These are phyloP conservation scores for Achroia grisella DNA, from an alignment of 1,140 invertebrate genomes.

Conservation along the genomic window DNA sequence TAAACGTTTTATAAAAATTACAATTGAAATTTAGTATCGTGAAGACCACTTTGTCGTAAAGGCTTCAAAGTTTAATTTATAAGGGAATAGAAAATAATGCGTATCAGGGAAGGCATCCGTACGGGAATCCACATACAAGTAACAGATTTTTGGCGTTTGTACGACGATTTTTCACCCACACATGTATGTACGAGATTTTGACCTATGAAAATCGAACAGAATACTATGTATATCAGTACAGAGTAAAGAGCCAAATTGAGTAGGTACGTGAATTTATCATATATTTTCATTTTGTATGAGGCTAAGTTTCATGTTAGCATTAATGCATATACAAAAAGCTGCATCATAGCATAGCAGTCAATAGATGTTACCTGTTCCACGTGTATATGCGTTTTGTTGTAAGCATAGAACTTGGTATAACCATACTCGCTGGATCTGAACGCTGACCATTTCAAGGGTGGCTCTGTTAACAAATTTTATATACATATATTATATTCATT, in stretches of 20 bases:
- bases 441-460: conserved; percentile 84
- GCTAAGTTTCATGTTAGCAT: not conserved
- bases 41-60: too few relatives aligned
- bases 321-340: not conserved
- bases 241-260: not conserved
- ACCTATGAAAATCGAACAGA: too few relatives aligned
- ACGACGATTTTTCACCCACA: too few relatives aligned
- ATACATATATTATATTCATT: not conserved
- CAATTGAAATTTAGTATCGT: too few relatives aligned
- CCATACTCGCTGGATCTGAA: conserved; percentile 93
- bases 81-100: too few relatives aligned
- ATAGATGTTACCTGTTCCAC: conserved; percentile 83
- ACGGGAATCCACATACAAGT: too few relatives aligned
- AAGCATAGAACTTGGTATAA: conserved; percentile 87
- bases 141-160: too few relatives aligned
- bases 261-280: not conserved
- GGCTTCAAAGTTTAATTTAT: too few relatives aligned
- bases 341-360: not conserved
- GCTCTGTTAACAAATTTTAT: conserved; percentile 20
- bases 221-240: too few relatives aligned
- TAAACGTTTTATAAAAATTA: too few relatives aligned
- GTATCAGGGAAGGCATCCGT: too few relatives aligned
- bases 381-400: conserved; percentile 90
- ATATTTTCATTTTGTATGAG: not conserved
- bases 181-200: too few relatives aligned